These are phyloP conservation scores for Drosophila robusta DNA, from an alignment of 2,888 invertebrate species.

Conservation along the genomic window DNA sequence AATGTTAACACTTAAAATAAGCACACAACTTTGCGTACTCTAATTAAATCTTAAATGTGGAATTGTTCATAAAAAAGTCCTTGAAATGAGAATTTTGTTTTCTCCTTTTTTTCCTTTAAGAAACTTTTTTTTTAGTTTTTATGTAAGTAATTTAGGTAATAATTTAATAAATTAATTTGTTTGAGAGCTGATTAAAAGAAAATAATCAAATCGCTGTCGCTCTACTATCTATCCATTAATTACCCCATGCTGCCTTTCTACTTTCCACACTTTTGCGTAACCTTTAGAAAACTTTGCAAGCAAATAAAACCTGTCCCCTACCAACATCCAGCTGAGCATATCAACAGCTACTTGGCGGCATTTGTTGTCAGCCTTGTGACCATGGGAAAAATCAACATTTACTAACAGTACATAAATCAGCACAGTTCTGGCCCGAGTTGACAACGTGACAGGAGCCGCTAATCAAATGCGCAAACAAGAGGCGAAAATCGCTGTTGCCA, in stretches of 20 bases:
- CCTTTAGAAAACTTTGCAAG: constrained; percentile 1
- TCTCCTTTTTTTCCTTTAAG: too few species aligned
- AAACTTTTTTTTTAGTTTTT: too few species aligned
- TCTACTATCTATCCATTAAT: not conserved
- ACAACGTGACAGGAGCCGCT: constrained; percentile 43
- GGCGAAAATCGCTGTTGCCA: constrained; percentile 8
- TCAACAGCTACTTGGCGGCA: constrained; percentile 9
- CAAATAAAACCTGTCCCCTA: constrained; percentile 4
- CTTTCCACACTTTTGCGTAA: not conserved
- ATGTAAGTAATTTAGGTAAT: too few species aligned
- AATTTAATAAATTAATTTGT: too few species aligned
- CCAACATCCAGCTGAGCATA: constrained; percentile 2
- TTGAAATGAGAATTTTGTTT: too few species aligned
- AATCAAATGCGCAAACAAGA: constrained; percentile 72
- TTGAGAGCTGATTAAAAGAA: too few species aligned
- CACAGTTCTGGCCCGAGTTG: constrained; percentile 25
- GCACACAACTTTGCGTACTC: too few species aligned
- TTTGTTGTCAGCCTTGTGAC: constrained; percentile 17
- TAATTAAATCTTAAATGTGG: too few species aligned
- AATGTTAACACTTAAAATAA: not conserved
- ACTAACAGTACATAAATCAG: constrained; percentile 66
- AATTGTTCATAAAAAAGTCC: too few species aligned
- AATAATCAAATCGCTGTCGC: too few species aligned
- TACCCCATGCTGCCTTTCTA: not conserved
- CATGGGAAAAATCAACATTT: constrained; percentile 73